Conservation (phyloP, 2,888 invertebrate species). For the Ochlodes sylvanus region DNA sequence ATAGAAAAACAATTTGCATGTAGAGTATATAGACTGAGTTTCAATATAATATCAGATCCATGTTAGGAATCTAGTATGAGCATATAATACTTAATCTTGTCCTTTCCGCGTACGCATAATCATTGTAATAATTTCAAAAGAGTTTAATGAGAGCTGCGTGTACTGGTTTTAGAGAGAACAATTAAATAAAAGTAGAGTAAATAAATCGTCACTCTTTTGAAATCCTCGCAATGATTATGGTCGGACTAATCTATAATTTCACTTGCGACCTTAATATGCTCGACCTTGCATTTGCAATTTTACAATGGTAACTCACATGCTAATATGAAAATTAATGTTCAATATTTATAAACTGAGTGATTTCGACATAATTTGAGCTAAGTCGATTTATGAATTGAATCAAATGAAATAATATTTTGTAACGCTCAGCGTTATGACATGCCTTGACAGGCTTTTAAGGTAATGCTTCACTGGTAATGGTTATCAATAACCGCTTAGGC, state of each 20-base stretch:
- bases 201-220: conserved; percentile 3
- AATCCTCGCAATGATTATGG: conserved; percentile 22
- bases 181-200: not conserved
- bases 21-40: conserved; percentile 28
- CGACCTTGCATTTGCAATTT: not conserved
- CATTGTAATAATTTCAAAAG: conserved; percentile 22
- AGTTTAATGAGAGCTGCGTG: not conserved
- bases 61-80: conserved; percentile 21
- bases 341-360: not conserved
- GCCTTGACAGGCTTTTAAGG: not conserved
- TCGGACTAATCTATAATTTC: not conserved
- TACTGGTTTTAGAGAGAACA: conserved; percentile 21
- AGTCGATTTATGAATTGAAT: not conserved
- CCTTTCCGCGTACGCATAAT: conserved; percentile 9
- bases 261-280: not conserved
- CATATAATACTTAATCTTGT: conserved; percentile 26
- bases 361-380: not conserved
- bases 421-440: not conserved
- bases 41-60: conserved; percentile 31
- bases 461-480: not conserved
- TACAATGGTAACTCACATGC: conserved; percentile 20
- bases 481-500: not conserved
- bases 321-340: not conserved
- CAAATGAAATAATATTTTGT: not conserved
- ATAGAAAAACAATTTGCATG: conserved; percentile 38